Conservation (phyloP, 2,113 vertebrate genomes). For the Bos javanicus region DNA sequence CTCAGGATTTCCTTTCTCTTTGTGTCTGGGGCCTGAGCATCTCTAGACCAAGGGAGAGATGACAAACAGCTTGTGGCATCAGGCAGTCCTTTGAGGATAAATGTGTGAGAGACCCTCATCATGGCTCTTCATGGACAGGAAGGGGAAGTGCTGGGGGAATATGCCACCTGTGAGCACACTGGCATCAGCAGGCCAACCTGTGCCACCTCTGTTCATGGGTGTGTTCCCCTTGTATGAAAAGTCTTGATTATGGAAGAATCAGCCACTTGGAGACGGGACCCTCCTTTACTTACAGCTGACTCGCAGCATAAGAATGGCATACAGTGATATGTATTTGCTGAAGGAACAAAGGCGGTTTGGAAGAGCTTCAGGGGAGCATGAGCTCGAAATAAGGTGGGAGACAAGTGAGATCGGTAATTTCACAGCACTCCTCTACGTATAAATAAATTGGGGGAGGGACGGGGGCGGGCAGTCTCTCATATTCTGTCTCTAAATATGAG, state of each 20-base stretch:
- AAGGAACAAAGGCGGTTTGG: not conserved
- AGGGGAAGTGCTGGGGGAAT: not conserved
- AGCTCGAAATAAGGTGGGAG: not conserved
- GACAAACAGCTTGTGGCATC: not conserved
- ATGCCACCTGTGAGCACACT: too few species aligned
- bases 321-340: not conserved
- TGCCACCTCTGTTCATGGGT: not conserved
- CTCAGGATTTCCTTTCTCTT: not conserved
- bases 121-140: not conserved
- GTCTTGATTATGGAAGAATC: not conserved
- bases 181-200: not conserved
- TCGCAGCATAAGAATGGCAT: too few species aligned
- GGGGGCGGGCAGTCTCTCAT: too few species aligned
- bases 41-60: not conserved
- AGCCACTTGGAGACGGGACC: not conserved
- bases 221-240: not conserved
- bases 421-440: not conserved
- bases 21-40: not conserved
- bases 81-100: not conserved
- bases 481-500: too few species aligned
- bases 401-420: not conserved
- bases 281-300: rapidly evolving
- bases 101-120: not conserved
- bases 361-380: not conserved
- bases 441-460: not conserved